Evolutionary conservation across 1,140 invertebrate genomes (phyloP).

Genomic region (Wiebesia pumilae): DNA sequence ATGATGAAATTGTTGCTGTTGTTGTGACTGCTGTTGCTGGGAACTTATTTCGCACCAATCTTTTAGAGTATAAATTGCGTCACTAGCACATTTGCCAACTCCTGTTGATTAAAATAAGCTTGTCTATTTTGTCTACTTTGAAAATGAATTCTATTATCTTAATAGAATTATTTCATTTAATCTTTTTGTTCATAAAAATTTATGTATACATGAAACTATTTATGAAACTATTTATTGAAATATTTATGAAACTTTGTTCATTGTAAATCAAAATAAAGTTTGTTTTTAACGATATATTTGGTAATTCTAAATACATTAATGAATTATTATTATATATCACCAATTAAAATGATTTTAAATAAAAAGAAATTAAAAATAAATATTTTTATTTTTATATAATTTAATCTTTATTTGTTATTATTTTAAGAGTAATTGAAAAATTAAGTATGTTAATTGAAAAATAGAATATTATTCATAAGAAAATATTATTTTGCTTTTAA

Average conservation of each 20-base stretch:
- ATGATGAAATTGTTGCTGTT: slow-evolving; percentile 67
- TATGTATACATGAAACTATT: not conserved
- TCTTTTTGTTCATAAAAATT: not conserved
- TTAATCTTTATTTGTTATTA: too few species aligned
- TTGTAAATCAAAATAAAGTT: not conserved
- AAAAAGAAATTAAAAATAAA: too few species aligned
- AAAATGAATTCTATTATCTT: not conserved
- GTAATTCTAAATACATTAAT: too few species aligned
- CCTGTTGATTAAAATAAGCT: slow-evolving; percentile 61
- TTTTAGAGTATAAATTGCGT: slow-evolving; percentile 70
- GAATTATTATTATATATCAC: too few species aligned
- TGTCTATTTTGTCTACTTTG: not conserved
- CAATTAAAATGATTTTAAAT: too few species aligned
- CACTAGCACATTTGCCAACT: slow-evolving; percentile 75
- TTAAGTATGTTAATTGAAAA: not conserved
- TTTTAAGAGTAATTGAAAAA: too few species aligned
- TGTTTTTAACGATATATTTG: too few species aligned
- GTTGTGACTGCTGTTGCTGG: slow-evolving; percentile 64
- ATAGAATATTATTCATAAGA: not conserved
- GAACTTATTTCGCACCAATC: slow-evolving; percentile 73
- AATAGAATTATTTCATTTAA: not conserved
- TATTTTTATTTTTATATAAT: too few species aligned
- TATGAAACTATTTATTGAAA: not conserved
- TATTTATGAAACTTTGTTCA: not conserved
- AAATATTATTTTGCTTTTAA: not conserved